Conservation (phyloP, 2,113 vertebrate genomes). For the Nibea albiflora region DNA sequence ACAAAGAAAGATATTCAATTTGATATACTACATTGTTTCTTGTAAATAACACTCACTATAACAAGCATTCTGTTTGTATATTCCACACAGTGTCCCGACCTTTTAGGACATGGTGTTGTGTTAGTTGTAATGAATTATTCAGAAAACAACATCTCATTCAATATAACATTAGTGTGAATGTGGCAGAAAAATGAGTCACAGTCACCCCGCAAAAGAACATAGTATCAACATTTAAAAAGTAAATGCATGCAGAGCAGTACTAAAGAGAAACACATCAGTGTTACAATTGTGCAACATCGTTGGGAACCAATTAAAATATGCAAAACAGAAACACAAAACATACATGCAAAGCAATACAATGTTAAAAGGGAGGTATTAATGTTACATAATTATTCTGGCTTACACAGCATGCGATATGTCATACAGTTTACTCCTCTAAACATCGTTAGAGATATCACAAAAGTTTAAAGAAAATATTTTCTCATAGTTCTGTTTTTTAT, state of each 20-base stretch:
- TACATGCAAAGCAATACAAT: background rate
- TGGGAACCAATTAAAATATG: background rate
- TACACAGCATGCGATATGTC: background rate
- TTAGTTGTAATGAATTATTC: conserved; percentile 8
- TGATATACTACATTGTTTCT: too few species aligned
- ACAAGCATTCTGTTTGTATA: too few species aligned
- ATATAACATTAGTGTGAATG: background rate
- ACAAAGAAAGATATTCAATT: too few species aligned
- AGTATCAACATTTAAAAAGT: background rate
- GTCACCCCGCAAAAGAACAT: background rate
- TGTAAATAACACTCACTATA: too few species aligned
- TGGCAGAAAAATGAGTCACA: background rate
- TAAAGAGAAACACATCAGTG: background rate
- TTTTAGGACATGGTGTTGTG: too few species aligned
- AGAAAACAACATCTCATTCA: background rate
- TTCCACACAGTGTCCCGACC: too few species aligned
- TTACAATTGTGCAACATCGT: background rate
- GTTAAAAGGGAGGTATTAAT: background rate
- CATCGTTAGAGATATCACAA: background rate
- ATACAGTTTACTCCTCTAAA: background rate
- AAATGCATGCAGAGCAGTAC: background rate
- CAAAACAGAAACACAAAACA: background rate
- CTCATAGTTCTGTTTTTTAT: background rate
- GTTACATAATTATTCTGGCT: background rate
- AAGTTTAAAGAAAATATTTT: background rate